These are phyloP conservation scores for Formica exsecta DNA, from an alignment of 1,140 invertebrate species.

Conservation along the genomic window DNA sequence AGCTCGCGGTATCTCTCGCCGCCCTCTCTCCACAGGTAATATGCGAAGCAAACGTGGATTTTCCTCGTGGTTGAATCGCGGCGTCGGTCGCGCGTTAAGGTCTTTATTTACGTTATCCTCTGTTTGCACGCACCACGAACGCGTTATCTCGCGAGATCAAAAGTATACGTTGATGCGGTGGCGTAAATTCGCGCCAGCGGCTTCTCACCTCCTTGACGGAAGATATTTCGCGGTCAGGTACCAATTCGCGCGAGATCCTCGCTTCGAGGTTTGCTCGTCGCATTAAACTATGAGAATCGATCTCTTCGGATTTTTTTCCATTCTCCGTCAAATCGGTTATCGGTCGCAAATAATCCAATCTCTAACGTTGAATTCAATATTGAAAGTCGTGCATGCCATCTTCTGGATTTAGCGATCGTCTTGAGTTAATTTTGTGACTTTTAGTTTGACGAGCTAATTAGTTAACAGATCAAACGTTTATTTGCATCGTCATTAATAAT, in stretches of 20 bases:
- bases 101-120: constrained; percentile 63
- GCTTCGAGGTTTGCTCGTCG: background rate
- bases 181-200: constrained; percentile 27
- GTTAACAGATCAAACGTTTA: background rate
- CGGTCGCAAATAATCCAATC: background rate
- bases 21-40: constrained; percentile 30
- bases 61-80: constrained; percentile 39
- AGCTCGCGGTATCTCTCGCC: background rate
- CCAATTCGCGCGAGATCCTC: constrained; percentile 60
- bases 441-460: constrained; percentile 1
- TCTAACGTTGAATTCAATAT: background rate
- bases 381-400: too few relatives aligned
- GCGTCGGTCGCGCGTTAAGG: constrained; percentile 5
- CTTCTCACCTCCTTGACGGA: constrained; percentile 51
- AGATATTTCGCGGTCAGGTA: constrained; percentile 52
- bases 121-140: constrained; percentile 16
- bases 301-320: constrained; percentile 2
- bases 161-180: constrained; percentile 55
- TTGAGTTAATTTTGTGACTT: background rate
- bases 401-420: background rate
- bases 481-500: constrained; percentile 33
- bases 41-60: background rate
- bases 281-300: constrained; percentile 7
- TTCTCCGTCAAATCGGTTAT: constrained; percentile 26
- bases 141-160: constrained; percentile 54